Percentiles rank a stretch among this genome's conserved stretches.
Conservation (phyloP, 2,888 invertebrate genomes). For the Hecatera dysodea region DNA sequence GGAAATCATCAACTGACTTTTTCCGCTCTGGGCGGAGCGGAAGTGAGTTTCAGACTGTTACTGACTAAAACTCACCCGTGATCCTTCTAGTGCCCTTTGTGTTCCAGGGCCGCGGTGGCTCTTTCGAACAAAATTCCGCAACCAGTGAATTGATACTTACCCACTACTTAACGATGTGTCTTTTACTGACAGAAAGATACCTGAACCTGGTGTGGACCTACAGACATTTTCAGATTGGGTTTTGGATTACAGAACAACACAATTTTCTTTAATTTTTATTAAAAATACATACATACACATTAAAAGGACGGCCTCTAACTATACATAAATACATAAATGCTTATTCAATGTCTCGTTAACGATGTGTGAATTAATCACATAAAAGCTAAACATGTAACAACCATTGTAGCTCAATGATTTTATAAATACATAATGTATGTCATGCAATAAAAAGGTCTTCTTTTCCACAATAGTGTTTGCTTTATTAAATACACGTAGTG, state of each 20-base stretch:
- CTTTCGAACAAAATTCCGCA: too few relatives aligned
- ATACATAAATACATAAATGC: conserved; percentile 67
- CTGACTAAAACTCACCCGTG: too few relatives aligned
- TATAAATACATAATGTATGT: conserved; percentile 14
- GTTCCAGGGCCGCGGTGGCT: too few relatives aligned
- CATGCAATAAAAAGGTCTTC: conserved; percentile 23
- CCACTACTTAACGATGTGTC: too few relatives aligned
- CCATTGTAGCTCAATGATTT: conserved; percentile 38
- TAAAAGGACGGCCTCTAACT: conserved; percentile 63
- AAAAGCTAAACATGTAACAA: conserved; percentile 48
- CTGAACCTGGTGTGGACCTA: too few relatives aligned
- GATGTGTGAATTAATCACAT: conserved; percentile 55
- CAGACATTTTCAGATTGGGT: too few relatives aligned
- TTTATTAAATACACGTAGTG: conserved; percentile 35
- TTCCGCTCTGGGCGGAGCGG: too few relatives aligned
- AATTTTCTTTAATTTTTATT: conserved; percentile 60
- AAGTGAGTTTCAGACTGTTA: too few relatives aligned
- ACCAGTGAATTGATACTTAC: too few relatives aligned
- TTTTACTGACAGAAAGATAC: too few relatives aligned
- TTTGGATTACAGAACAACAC: conserved; percentile 1
- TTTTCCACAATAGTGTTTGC: conserved; percentile 39
- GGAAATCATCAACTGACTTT: too few relatives aligned
- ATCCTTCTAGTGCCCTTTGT: too few relatives aligned
- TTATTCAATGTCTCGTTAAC: conserved; percentile 56
- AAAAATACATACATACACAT: conserved; percentile 65